Percentiles rank a stretch among this genome's conserved stretches.
Conservation (phyloP, 2,797 vertebrate genomes). For the Alosa sapidissima region DNA sequence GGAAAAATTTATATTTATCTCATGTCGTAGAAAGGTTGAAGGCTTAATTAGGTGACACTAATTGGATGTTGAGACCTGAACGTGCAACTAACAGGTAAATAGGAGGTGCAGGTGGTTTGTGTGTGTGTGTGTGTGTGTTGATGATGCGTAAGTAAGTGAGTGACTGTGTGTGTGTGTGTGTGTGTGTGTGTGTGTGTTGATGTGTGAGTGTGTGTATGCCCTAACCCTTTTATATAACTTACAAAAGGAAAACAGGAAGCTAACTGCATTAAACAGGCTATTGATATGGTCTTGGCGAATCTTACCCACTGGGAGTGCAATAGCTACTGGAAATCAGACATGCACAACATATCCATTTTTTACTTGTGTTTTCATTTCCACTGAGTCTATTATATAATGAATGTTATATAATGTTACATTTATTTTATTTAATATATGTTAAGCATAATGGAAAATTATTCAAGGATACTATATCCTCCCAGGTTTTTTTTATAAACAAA, state of each 20-base stretch:
- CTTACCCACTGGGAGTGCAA: neutral
- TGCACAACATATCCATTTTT: neutral
- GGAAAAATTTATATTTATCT: constrained; percentile 2
- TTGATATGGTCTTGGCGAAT: neutral
- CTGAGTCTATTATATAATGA: no score
- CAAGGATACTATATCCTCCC: neutral
- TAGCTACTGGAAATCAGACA: neutral
- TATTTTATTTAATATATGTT: no score
- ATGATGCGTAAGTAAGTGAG: neutral
- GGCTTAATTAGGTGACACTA: neutral
- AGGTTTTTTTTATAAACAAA: neutral
- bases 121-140: neutral
- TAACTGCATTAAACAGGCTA: no score
- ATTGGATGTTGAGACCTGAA: neutral
- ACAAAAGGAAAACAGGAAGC: neutral
- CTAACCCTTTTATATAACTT: neutral
- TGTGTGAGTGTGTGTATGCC: neutral
- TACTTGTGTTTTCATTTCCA: no score
- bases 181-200: neutral
- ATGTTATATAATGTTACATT: no score
- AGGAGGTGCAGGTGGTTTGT: neutral
- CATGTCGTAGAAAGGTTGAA: constrained; percentile 1
- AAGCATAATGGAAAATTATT: neutral
- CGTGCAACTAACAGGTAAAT: neutral
- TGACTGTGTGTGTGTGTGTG: constrained; percentile 2